Conservation (phyloP, 2,113 vertebrate genomes). For the Thryonomys swinderianus region DNA sequence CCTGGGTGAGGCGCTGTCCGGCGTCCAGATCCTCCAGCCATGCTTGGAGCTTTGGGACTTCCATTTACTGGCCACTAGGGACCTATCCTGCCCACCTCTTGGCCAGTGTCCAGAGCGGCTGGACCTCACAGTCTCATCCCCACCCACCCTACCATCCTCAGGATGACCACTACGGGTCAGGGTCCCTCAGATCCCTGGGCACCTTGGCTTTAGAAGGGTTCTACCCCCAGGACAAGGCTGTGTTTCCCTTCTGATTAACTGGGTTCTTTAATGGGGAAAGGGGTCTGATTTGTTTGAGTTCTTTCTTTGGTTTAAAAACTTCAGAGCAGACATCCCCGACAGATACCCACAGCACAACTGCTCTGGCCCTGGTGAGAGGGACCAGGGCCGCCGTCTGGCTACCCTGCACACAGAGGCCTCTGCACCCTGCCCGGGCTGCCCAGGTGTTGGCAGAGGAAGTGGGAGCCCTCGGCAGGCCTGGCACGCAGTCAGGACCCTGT, state of each 20-base stretch:
- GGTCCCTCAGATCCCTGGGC: not conserved
- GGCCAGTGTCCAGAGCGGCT: not conserved
- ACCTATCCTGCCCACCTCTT: accelerated
- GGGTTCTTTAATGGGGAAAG: not conserved
- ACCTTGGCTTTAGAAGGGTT: no score
- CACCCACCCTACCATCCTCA: not conserved
- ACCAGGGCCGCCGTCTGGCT: not conserved
- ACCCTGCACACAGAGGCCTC: not conserved
- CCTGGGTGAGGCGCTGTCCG: not conserved
- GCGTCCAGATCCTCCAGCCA: not conserved
- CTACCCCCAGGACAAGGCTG: not conserved
- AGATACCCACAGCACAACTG: not conserved
- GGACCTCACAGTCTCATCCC: no score
- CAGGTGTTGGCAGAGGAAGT: conserved; percentile 66
- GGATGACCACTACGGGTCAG: not conserved
- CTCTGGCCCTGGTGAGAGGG: not conserved
- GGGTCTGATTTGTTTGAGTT: not conserved
- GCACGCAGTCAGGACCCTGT: conserved; percentile 68
- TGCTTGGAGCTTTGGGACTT: not conserved
- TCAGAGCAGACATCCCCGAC: not conserved
- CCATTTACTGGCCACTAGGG: not conserved
- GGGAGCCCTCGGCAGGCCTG: conserved; percentile 69
- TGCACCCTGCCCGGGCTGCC: not conserved
- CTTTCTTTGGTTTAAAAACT: not conserved
- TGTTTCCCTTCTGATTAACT: not conserved